A percentile compares a stretch with the other conserved stretches of the same genome.
These are phyloP conservation scores for Pemphigus obesinymphae DNA, from an alignment of 1,140 invertebrate genomes.

Conservation along the genomic window DNA sequence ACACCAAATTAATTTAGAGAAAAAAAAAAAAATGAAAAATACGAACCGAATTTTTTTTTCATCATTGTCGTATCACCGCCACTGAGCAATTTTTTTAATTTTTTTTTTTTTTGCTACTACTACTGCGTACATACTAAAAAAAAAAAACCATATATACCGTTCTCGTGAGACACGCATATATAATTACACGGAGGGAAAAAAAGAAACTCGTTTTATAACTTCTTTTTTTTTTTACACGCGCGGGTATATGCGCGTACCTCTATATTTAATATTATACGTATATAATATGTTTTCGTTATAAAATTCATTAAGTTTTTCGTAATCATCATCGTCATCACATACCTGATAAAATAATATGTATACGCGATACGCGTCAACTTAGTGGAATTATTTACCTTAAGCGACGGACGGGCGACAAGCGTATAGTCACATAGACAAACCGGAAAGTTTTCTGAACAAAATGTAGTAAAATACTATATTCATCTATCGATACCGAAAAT, in stretches of 20 bases:
- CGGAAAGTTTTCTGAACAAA: too few species aligned
- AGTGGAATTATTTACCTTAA: too few species aligned
- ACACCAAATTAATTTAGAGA: conserved; percentile 18
- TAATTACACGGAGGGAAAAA: background rate
- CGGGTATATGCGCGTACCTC: too few species aligned
- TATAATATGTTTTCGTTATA: background rate
- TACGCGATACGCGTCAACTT: too few species aligned
- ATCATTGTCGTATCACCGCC: background rate
- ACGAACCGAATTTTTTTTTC: background rate
- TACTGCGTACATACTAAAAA: background rate
- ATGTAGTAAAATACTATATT: too few species aligned
- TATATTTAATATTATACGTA: too few species aligned
- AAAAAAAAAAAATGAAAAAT: too few species aligned
- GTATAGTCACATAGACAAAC: too few species aligned
- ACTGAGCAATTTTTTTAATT: background rate
- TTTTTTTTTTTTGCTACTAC: background rate
- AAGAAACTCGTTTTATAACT: conserved; percentile 23
- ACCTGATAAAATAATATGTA: too few species aligned
- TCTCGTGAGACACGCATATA: background rate
- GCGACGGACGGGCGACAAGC: too few species aligned
- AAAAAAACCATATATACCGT: conserved; percentile 12
- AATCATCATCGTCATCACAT: background rate
- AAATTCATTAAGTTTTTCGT: background rate
- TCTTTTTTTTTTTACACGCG: background rate
- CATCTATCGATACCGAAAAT: too few species aligned